Conservation (phyloP, 2,888 invertebrate species). For the Chironomus tentans region DNA sequence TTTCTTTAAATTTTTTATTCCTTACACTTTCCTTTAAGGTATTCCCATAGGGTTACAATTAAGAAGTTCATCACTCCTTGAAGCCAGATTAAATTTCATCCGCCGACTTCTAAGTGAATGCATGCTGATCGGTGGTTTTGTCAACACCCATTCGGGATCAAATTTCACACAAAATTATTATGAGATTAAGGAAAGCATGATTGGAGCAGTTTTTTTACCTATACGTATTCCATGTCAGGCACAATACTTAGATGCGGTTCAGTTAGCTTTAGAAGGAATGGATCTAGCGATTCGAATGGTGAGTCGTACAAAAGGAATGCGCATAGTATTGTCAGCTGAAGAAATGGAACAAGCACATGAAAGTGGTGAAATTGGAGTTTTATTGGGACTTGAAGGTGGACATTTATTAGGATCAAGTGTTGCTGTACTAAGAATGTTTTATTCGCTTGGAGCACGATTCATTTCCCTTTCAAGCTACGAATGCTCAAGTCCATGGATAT, state of each 20-base stretch:
- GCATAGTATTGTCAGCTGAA: constrained; percentile 47
- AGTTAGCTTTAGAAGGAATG: constrained; percentile 56
- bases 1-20: too few relatives aligned
- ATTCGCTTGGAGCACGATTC: constrained; percentile 54
- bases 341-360: constrained; percentile 53
- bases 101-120: constrained; percentile 47
- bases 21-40: constrained; percentile 6
- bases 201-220: constrained; percentile 44
- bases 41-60: constrained; percentile 48
- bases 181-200: constrained; percentile 45
- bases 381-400: constrained; percentile 57
- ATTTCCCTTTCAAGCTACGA: constrained; percentile 55
- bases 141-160: constrained; percentile 35
- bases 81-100: constrained; percentile 49
- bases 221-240: constrained; percentile 50
- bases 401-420: constrained; percentile 59
- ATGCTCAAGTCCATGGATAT: constrained; percentile 58
- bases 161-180: constrained; percentile 33
- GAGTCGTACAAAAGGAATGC: constrained; percentile 44
- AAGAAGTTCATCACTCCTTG: constrained; percentile 47
- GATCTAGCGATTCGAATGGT: constrained; percentile 54
- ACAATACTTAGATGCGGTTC: constrained; percentile 56
- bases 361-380: constrained; percentile 50
- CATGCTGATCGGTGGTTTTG: constrained; percentile 48
- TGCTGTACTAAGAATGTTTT: constrained; percentile 55